Base-by-base conservation (phyloP, 2,888 invertebrate genomes). In the Criorhina ranunculi region DNA sequence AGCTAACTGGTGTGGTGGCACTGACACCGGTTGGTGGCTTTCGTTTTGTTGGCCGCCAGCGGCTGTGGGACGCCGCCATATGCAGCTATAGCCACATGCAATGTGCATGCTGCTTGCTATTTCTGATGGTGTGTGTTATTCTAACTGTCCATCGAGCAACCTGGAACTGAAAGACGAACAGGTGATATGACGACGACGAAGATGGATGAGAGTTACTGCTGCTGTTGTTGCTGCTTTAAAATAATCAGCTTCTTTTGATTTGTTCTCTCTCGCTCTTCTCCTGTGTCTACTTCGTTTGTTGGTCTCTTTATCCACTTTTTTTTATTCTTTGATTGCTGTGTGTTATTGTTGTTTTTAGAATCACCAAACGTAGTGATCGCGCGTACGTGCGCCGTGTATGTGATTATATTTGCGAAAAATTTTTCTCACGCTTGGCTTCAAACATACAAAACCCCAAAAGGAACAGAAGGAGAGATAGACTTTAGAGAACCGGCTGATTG, bases 181-280 rank as follows among this genome's bases (percentile, higher is more conserved):
- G 85, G 85, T 85, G 85, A 85, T 85, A 85, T 76, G 85, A 85
- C 75, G 85, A 85, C 75, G 85, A 85, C 80, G 80, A 85, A 85
- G 85, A 85, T 85, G 85, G 85, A 85, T 85, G 80, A 85, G 75
- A 70, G 70, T 76, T 24, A 24, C 24, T 24, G 24, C 24, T 24
- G 24, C 24, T 4, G 62, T 69, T 69, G 79, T 33, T 60, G 64
- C 66, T 62, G 60, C 60, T 46, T 78, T 40, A 33, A 64, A 79
- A 59, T 79, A 72, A 79, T 79, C 72, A 53, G 66, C 72, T 83
- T 80, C 66, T 80, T 73, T 79, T 83, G 73, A 83, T 83, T 69
- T 85, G 75, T 70, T 80, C 66, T 62, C 57, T 51, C 46, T 51
- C 29, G 11, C 64, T 46, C 55, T 66, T 62, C n/a, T 17, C 55